Evolutionary conservation across 2,888 invertebrate species (phyloP).

Genomic region (Tricholauxania praeusta): DNA sequence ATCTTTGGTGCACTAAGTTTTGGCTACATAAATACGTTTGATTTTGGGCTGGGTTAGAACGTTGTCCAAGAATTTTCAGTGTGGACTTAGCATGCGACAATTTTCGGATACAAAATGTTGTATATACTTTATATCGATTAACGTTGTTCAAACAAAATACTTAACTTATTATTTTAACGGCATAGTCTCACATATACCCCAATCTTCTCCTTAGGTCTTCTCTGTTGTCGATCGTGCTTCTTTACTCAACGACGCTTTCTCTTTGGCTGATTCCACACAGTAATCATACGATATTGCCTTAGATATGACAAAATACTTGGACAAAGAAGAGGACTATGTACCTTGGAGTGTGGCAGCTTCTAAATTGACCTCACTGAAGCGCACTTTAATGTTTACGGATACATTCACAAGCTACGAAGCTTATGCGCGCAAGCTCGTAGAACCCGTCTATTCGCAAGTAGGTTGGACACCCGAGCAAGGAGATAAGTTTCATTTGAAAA

Average conservation of each 20-base stretch:
- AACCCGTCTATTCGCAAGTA: slow-evolving; percentile 72
- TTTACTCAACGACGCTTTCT: slow-evolving; percentile 86
- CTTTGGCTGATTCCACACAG: slow-evolving; percentile 80
- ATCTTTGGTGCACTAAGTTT: no score
- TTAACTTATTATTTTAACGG: no score
- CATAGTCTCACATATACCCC: no score
- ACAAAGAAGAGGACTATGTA: slow-evolving; percentile 76
- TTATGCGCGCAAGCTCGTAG: slow-evolving; percentile 74
- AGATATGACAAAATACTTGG: slow-evolving; percentile 78
- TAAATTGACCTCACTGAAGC: slow-evolving; percentile 71
- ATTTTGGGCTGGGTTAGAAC: no score
- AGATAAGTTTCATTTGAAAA: slow-evolving; percentile 55
- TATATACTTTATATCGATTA: no score
- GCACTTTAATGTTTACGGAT: slow-evolving; percentile 71
- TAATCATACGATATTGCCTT: slow-evolving; percentile 78
- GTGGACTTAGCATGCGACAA: no score
- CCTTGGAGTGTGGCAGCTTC: slow-evolving; percentile 82
- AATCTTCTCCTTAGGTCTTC: slow-evolving; percentile 60
- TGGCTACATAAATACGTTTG: no score
- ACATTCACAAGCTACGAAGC: slow-evolving; percentile 72
- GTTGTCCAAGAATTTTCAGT: no score
- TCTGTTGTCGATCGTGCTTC: slow-evolving; percentile 81
- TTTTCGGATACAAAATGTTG: no score
- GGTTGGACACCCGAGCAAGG: slow-evolving; percentile 70
- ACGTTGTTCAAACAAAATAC: no score